Evolutionary conservation across 2,113 vertebrate species (phyloP).

Genomic region (Salvator merianae): DNA sequence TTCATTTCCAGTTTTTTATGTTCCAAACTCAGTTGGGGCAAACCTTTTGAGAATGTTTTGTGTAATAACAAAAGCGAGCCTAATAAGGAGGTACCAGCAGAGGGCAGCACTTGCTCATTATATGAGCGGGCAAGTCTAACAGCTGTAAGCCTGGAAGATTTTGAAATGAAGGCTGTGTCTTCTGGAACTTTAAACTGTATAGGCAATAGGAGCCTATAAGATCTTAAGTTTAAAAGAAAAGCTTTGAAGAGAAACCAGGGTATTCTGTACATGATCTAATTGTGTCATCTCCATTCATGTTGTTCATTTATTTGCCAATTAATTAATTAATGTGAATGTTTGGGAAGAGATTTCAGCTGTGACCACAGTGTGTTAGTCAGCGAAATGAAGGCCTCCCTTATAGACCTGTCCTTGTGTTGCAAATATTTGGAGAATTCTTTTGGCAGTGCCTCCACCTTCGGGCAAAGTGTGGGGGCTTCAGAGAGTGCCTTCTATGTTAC

Average conservation of each 20-base stretch:
- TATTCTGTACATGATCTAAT: neutral
- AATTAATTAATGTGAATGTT: neutral
- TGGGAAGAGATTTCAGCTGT: neutral
- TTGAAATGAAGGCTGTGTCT: too few species aligned
- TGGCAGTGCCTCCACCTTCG: too few species aligned
- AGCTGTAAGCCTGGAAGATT: too few species aligned
- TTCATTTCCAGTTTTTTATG: neutral
- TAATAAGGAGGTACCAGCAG: slow-evolving; percentile 64
- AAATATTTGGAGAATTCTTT: too few species aligned
- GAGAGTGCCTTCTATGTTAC: too few species aligned
- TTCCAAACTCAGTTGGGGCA: neutral
- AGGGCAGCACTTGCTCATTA: slow-evolving; percentile 67
- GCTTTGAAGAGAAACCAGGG: too few species aligned
- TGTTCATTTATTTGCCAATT: neutral
- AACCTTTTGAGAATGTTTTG: neutral
- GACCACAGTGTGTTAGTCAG: neutral
- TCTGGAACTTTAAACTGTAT: too few species aligned
- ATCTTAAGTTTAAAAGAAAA: too few species aligned
- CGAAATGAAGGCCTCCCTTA: too few species aligned
- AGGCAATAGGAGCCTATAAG: too few species aligned
- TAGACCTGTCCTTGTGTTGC: too few species aligned
- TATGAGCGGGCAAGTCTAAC: neutral
- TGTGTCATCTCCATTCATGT: neutral
- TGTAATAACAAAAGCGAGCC: neutral
- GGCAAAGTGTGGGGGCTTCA: too few species aligned